Evolutionary conservation across 2,113 vertebrate genomes (phyloP).

Genomic region (Equus quagga): DNA sequence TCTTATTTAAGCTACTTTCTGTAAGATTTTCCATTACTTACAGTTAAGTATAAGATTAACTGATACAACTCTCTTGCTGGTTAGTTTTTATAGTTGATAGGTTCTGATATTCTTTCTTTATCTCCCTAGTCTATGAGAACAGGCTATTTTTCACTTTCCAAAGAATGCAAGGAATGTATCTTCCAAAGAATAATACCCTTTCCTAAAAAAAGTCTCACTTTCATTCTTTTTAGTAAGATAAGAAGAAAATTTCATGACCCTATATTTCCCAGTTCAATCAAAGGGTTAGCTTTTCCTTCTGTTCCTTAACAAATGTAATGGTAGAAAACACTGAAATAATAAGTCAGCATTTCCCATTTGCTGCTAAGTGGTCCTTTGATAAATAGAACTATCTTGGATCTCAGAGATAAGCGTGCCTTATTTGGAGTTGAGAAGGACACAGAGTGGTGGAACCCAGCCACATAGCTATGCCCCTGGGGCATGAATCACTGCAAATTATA

Average conservation of each 20-base stretch:
- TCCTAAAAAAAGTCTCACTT: not conserved
- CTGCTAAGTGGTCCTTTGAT: not conserved
- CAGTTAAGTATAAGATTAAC: not conserved
- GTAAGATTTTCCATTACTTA: not conserved
- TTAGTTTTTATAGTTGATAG: not conserved
- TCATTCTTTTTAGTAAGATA: not conserved
- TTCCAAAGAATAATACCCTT: not conserved
- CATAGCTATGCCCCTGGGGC: not conserved
- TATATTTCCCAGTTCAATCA: not conserved
- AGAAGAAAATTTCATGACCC: not conserved
- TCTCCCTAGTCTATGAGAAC: not conserved
- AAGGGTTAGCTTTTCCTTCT: not conserved
- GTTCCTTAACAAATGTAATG: not conserved
- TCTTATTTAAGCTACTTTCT: not conserved
- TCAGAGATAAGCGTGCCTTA: not conserved
- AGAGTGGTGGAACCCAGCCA: not conserved
- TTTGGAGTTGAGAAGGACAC: not conserved
- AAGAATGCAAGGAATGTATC: not conserved
- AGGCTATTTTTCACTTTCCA: not conserved
- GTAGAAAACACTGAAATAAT: not conserved
- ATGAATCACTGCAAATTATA: not conserved
- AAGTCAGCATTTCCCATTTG: not conserved
- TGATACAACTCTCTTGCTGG: not conserved
- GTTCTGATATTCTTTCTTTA: not conserved
- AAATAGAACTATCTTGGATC: not conserved